Base-by-base conservation (phyloP, 1,140 invertebrate species). In the Halyomorpha halys region DNA sequence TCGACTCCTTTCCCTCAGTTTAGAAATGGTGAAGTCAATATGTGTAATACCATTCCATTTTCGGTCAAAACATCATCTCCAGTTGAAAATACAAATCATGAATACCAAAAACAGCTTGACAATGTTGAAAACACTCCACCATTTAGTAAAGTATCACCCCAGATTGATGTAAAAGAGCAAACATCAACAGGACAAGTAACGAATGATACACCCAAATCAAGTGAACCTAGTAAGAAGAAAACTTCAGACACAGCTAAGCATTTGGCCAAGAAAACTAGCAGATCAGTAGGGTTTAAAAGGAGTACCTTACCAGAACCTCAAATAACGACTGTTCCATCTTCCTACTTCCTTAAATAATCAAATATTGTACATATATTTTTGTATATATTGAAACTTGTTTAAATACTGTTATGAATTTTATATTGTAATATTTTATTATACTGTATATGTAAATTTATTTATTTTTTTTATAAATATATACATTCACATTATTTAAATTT, bases 341-440 rank as follows among this genome's bases (percentile, higher is more conserved):
- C 66, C 2, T 67, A 67, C 34, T 67, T 67, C 59, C 44, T 59
- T 19, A 67, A 63, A 27, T 67, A 61, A 39, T 39, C 34, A 39
- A 39, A 39, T 39, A n/a, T n/a, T n/a, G 34, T 39, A 39, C 34
- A 39, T 39, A 39, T 39, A 39, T 39, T 39, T 39, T 39, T 39
- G 34, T 39, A 39, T 39, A 39, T 39, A 39, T 13, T 6, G 34
- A 39, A 39, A 3, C 34, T 39, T 13, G 34, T 39, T 39, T 11
- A 39, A 13, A 6, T 39, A 39, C 5, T 39, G 34, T 39, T 39
- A 39, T 39, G 34, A 39, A 39, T 13, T 39, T 39, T 39, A 39
- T 39, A 39, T 11, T 39, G 34, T 39, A 39, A 39, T 11, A 39
- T 39, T 39, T 39, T 39, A 39, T 39, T 39, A 39, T 39, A 39